These are phyloP conservation scores for Philopedon plagiatum DNA, from an alignment of 2,888 invertebrate genomes.

Conservation along the genomic window DNA sequence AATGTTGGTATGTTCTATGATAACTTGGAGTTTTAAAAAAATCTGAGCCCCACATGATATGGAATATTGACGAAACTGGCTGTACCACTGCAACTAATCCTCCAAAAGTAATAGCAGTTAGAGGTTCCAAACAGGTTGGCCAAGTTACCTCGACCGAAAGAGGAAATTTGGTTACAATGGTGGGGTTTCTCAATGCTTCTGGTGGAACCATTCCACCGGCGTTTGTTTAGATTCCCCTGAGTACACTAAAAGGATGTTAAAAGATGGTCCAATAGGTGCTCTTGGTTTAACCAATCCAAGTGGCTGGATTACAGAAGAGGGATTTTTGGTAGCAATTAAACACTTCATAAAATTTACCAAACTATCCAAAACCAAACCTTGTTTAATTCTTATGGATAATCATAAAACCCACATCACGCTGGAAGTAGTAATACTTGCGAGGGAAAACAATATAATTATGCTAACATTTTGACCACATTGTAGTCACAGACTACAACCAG, in stretches of 20 bases:
- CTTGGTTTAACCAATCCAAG: constrained; percentile 40
- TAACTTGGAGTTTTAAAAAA: constrained; percentile 30
- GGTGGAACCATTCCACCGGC: constrained; percentile 35
- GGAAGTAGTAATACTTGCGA: constrained; percentile 1
- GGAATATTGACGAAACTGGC: constrained; percentile 44
- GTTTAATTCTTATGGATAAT: constrained; percentile 38
- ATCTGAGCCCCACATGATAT: constrained; percentile 39
- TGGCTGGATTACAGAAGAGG: constrained; percentile 46
- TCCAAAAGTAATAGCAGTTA: constrained; percentile 45
- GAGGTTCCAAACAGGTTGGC: constrained; percentile 44
- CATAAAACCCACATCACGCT: constrained; percentile 8
- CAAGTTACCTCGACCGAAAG: constrained; percentile 37
- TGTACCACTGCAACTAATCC: constrained; percentile 48
- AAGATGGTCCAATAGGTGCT: constrained; percentile 23
- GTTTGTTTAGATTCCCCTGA: constrained; percentile 35
- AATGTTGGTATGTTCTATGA: background rate
- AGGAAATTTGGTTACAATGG: constrained; percentile 30
- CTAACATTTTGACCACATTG: constrained; percentile 34
- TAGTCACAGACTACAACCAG: constrained; percentile 40
- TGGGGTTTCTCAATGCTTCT: constrained; percentile 33
- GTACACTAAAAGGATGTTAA: constrained; percentile 45
- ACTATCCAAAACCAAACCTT: constrained; percentile 24
- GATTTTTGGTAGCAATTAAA: constrained; percentile 32
- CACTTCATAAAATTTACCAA: constrained; percentile 34
- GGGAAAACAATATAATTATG: constrained; percentile 40